phyloP scores from a whole-genome alignment of 2,888 invertebrate species.

The Lottia gigantea region DNA sequence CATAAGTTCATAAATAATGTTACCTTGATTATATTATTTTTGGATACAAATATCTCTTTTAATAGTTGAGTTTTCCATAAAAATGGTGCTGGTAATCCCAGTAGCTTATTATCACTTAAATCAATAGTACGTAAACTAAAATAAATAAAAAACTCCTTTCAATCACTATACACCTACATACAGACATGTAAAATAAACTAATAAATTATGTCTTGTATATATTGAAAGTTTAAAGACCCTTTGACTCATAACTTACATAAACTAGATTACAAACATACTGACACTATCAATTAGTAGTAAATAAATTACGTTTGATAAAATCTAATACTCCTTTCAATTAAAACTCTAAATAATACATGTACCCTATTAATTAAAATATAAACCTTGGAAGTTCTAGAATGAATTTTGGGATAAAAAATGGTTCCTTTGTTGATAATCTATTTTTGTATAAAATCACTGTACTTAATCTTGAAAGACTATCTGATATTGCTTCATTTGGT shows the following conservation, averaged over 20 bases:
- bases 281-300: too few species aligned
- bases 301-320: too few species aligned
- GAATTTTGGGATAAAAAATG: constrained; percentile 60
- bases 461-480: constrained; percentile 39
- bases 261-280: too few species aligned
- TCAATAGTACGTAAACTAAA: constrained; percentile 56
- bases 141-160: constrained; percentile 8
- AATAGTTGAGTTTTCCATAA: constrained; percentile 53
- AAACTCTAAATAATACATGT: too few species aligned
- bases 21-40: constrained; percentile 55
- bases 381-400: constrained; percentile 59
- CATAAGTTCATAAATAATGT: background rate
- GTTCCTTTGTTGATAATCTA: constrained; percentile 48
- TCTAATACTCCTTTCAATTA: too few species aligned
- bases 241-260: too few species aligned
- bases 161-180: too few species aligned
- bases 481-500: constrained; percentile 47
- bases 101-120: constrained; percentile 52
- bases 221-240: too few species aligned
- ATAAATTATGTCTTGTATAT: too few species aligned
- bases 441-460: constrained; percentile 55
- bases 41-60: constrained; percentile 53
- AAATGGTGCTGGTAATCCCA: constrained; percentile 50
- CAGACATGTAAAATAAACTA: too few species aligned
- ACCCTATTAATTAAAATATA: constrained; percentile 12